A percentile compares a stretch with the other conserved stretches of the same genome.
phyloP scores from a whole-genome alignment of 2,888 invertebrate species.

The Seira musarum region DNA sequence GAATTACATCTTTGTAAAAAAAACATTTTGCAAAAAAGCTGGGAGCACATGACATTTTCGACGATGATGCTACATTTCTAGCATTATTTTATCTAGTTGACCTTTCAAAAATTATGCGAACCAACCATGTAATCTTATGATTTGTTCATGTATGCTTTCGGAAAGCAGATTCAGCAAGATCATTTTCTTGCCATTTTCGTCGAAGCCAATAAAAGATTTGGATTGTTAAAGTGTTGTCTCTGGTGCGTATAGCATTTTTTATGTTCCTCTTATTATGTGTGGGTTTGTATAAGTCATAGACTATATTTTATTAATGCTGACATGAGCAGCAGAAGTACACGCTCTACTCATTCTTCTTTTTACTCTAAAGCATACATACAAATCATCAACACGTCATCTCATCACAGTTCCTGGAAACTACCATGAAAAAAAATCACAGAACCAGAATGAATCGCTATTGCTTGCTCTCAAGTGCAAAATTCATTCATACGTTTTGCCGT shows the following conservation, averaged over 20 bases:
- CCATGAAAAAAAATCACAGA: neutral
- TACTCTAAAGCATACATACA: neutral
- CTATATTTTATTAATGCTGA: neutral
- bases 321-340: neutral
- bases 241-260: neutral
- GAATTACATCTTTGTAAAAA: neutral
- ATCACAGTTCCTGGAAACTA: slow-evolving; percentile 11
- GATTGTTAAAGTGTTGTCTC: neutral
- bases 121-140: too few relatives aligned
- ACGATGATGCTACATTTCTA: neutral
- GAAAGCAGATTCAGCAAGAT: too few relatives aligned
- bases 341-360: neutral
- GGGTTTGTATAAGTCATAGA: neutral
- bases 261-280: neutral
- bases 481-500: slow-evolving; percentile 48
- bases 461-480: slow-evolving; percentile 17
- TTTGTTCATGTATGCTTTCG: too few relatives aligned
- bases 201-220: neutral
- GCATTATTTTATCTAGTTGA: neutral
- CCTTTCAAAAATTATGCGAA: neutral
- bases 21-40: neutral
- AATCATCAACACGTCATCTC: slow-evolving; percentile 1
- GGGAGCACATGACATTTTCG: neutral
- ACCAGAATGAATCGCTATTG: neutral
- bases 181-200: neutral